Evolutionary conservation across 2,797 vertebrate species (phyloP).

Genomic region (Gambusia yucatana): DNA sequence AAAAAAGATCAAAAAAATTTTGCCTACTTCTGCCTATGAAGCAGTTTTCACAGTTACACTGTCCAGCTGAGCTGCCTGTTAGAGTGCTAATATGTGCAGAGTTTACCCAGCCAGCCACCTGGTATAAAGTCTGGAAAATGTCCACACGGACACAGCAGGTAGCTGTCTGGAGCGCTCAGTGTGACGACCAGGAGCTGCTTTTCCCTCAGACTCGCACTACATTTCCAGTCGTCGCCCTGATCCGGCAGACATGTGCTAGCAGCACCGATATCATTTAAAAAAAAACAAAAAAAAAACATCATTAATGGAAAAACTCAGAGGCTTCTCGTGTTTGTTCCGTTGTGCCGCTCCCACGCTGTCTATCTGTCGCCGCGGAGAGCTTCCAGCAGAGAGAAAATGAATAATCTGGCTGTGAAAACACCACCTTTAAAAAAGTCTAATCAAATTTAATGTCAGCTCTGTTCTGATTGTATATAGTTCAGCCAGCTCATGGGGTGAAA

Average conservation of each 20-base stretch:
- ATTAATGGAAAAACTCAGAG: not conserved
- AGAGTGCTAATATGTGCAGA: not conserved
- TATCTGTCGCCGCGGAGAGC: not conserved
- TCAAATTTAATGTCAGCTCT: constrained; percentile 3
- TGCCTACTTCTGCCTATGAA: not conserved
- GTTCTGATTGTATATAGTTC: constrained; percentile 4
- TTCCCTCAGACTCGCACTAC: not conserved
- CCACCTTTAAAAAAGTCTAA: constrained; percentile 5
- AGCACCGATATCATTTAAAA: not conserved
- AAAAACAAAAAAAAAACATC: too few species aligned
- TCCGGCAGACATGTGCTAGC: not conserved
- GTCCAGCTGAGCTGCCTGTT: not conserved
- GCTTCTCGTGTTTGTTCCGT: not conserved
- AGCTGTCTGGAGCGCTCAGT: not conserved
- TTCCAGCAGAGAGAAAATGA: constrained; percentile 6
- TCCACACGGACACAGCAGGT: not conserved
- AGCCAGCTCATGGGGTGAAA: not conserved
- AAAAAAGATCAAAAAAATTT: too few species aligned
- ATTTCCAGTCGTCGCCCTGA: not conserved
- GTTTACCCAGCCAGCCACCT: not conserved
- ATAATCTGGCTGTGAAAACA: constrained; percentile 4
- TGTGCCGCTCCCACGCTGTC: constrained; percentile 2
- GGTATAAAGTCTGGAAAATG: constrained; percentile 9
- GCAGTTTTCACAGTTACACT: not conserved
- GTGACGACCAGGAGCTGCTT: not conserved